Evolutionary conservation across 2,888 invertebrate species (phyloP), one percentile per base, ranked within the genome.

Genomic region (Troides oblongomaculatus): DNA sequence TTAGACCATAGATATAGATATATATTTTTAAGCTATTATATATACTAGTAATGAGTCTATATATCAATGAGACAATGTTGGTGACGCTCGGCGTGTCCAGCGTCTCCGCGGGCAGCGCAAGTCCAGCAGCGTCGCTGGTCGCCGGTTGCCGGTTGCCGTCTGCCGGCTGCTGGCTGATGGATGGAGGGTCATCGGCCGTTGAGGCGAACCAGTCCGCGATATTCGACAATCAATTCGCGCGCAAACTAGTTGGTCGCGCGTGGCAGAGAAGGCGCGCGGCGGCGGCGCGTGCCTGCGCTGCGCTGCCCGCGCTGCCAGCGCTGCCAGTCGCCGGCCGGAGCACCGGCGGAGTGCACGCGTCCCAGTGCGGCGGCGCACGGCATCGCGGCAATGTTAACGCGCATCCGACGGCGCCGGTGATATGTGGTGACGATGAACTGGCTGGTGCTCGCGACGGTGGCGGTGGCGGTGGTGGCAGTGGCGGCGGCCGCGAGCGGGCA

Each of bases 291-390:
- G 73, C 74, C 74, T 74, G 74, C 70, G 75, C 72, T 76, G 71
- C 72, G 67, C 56, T 72, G 67, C 67, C 69, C 4, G 30, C 30
- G 30, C 30, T 30, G 30, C 30, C 74, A 74, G 76, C 76, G 78
- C 50, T 63, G 72, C 66, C 86, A 87, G 86, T 87, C 80, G 79
- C 73, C 80, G 84, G 78, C 79, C 77, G 75, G 72, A 70, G 64
- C 78, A 76, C 83, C 82, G 74, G 71, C 74, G 62, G 72, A 64
- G 72, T 76, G 77, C 73, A 78, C 78, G 76, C 64, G 59, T 63
- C 57, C 72, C 76, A 75, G 50, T n/a, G 53, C 56, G 63, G 62
- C 50, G 66, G 36, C 30, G 30, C 64, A 53, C 43, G 18, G 4
- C 6, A 17, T 23, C 23, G 23, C 50, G 60, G 46, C 36, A 68